phyloP scores from a whole-genome alignment of 2,888 invertebrate genomes.

The Shargacucullia verbasci region DNA sequence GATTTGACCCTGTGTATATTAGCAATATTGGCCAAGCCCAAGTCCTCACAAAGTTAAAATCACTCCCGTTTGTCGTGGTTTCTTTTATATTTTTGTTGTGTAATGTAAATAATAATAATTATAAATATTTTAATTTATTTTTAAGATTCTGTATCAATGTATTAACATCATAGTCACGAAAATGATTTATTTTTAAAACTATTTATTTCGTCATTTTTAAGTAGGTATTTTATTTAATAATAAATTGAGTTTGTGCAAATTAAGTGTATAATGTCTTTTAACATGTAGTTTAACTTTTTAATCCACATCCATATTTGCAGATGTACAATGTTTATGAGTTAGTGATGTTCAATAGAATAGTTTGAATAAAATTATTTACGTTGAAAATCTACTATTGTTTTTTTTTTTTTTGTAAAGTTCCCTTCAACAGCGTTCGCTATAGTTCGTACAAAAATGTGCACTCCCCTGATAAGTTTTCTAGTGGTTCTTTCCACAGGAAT shows the following conservation, averaged over 20 bases:
- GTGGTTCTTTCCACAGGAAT: too few species aligned
- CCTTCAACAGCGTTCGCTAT: too few species aligned
- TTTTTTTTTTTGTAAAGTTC: slow-evolving; percentile 26
- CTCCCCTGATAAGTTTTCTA: too few species aligned
- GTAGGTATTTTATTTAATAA: slow-evolving; percentile 84
- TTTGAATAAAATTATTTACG: slow-evolving; percentile 90
- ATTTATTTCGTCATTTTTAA: slow-evolving; percentile 83
- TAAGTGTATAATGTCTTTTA: slow-evolving; percentile 78
- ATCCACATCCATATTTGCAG: slow-evolving; percentile 86
- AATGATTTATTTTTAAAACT: slow-evolving; percentile 83
- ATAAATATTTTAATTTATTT: slow-evolving; percentile 72
- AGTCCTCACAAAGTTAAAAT: slow-evolving; percentile 43
- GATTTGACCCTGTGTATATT: slow-evolving; percentile 58
- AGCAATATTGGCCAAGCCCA: slow-evolving; percentile 51
- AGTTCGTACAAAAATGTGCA: too few species aligned
- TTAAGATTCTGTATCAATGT: slow-evolving; percentile 77
- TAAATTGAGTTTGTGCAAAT: slow-evolving; percentile 83
- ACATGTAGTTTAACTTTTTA: slow-evolving; percentile 70
- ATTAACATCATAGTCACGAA: slow-evolving; percentile 79
- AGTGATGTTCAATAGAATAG: slow-evolving; percentile 89
- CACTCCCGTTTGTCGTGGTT: slow-evolving; percentile 65
- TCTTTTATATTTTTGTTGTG: slow-evolving; percentile 65
- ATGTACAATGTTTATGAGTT: slow-evolving; percentile 89
- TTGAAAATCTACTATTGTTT: slow-evolving; percentile 85
- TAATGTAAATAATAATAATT: slow-evolving; percentile 73